Conservation (phyloP, 2,113 vertebrate genomes). For the Circaetus gallicus region DNA sequence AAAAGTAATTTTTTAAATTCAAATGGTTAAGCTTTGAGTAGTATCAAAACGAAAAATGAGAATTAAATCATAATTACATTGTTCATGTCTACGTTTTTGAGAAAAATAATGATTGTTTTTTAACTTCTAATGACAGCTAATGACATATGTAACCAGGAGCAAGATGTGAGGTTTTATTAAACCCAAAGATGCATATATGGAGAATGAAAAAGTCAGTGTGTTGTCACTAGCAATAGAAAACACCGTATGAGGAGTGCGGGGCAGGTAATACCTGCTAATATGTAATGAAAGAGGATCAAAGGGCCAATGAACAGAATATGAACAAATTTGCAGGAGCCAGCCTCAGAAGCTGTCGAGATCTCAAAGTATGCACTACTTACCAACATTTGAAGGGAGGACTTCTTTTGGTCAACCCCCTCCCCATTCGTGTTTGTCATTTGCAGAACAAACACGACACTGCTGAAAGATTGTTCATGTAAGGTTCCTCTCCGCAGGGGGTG, state of each 20-base stretch:
- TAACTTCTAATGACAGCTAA: not conserved
- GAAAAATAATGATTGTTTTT: not conserved
- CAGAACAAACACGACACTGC: rapidly evolving
- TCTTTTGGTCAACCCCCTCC: not conserved
- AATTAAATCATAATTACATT: not conserved
- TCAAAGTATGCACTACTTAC: rapidly evolving
- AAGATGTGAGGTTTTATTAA: not conserved
- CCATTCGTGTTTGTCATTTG: not conserved
- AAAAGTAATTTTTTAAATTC: not conserved
- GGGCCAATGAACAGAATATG: not conserved
- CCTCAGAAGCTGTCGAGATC: not conserved
- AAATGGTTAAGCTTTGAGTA: not conserved
- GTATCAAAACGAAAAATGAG: not conserved
- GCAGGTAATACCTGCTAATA: not conserved
- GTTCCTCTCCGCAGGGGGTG: not conserved
- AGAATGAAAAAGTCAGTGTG: not conserved
- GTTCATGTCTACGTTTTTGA: not conserved
- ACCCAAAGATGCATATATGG: not conserved
- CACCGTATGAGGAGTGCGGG: rapidly evolving
- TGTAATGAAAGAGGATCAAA: rapidly evolving
- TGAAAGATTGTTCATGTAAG: not conserved
- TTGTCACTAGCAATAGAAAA: not conserved
- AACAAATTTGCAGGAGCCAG: not conserved
- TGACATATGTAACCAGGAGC: not conserved
- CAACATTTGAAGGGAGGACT: not conserved